These are phyloP conservation scores for Cyprinodon tularosa DNA, from an alignment of 2,113 vertebrate species.

Conservation along the genomic window DNA sequence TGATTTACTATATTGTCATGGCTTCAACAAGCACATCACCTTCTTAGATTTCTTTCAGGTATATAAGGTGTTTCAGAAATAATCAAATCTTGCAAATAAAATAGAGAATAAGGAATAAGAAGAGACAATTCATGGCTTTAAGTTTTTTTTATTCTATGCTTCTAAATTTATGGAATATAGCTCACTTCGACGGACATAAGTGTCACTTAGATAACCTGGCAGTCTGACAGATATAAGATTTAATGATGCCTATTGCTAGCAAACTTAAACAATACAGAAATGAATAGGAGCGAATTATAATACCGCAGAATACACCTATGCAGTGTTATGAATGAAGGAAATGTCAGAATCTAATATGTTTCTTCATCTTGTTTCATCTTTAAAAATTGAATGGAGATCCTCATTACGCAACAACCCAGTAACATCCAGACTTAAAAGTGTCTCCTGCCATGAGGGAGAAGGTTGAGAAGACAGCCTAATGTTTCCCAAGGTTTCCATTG, in stretches of 20 bases:
- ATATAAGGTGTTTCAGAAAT: not conserved
- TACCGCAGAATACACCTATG: not conserved
- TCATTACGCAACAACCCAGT: not conserved
- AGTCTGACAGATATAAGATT: not conserved
- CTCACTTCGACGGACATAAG: not conserved
- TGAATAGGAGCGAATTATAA: not conserved
- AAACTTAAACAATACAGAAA: not conserved
- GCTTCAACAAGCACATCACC: not conserved
- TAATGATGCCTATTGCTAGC: not conserved
- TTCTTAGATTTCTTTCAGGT: not conserved
- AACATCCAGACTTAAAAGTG: conserved; percentile 1
- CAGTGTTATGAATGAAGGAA: not conserved
- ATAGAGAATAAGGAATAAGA: not conserved
- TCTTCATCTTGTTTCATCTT: not conserved
- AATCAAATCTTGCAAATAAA: too few species aligned
- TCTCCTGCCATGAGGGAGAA: conserved; percentile 27
- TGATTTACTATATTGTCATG: not conserved
- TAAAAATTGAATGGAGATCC: conserved; percentile 21
- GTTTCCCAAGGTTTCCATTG: conserved; percentile 60
- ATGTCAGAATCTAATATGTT: not conserved
- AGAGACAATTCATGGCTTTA: not conserved
- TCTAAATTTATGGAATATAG: not conserved
- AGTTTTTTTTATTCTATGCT: not conserved
- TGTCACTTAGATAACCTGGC: not conserved
- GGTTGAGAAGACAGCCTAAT: conserved; percentile 31